Base-by-base conservation (phyloP, 2,113 vertebrate species). In the Aythya baeri region DNA sequence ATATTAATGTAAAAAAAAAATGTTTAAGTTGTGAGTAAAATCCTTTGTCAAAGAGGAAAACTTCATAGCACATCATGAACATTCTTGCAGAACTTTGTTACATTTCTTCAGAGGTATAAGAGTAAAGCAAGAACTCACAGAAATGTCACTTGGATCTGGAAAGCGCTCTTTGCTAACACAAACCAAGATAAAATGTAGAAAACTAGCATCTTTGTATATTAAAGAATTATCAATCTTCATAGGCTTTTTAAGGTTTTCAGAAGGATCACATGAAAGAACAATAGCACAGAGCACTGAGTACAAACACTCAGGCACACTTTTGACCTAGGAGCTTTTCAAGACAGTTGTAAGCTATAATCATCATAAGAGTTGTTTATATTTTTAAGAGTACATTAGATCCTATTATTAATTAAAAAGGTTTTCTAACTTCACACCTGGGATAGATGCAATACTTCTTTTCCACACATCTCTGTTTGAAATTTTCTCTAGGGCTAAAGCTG, bases 401-500 rank as follows among this genome's bases (percentile, higher is more conserved):
- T 41, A 86, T 91, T 88, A 95, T 89, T 95, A 95, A 95, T 95
- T 94, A 17, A 94, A 95, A 88, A 92, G 86, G 23, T 54, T 80
- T 93, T 84, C 83, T 90, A 88, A 93, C 91, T 95, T 85, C 90
- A 93, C 94, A 96, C 95, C 94, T 96, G 90, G 95, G 91, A 93
- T 82, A 92, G 93, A 88, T 41, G 83, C 46, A 74, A 41, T 86
- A 79, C 34, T 73, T 21, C 92, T 85, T 71, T 85, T 75, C 77
- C 57, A 86, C 58, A 50, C 79, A 88, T 93, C 86, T 95, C 93
- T 87, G 94, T 97, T 97, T 97, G 94, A 97, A 97, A 96, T 95
- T 95, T 97, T 88, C 95, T 97, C 97, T 75, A 90, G 97, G 96
- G 95, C 91, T 92, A 95, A 90, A 97, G 84, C 91, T 94, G 94